Conservation (phyloP, 2,888 invertebrate species). For the Phyllotreta cruciferae region DNA sequence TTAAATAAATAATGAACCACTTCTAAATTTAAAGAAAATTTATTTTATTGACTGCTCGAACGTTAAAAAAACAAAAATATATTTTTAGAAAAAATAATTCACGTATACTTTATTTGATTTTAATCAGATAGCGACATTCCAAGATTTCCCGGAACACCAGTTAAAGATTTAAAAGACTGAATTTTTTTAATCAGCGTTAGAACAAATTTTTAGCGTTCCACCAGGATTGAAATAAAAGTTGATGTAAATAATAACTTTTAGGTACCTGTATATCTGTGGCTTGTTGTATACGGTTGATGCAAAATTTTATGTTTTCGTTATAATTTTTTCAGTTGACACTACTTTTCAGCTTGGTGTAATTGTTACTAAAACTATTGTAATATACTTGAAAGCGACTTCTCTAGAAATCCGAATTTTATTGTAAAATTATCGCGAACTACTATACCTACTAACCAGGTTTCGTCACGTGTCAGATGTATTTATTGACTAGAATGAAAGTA, state of each 20-base stretch:
- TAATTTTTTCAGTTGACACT: constrained; percentile 38
- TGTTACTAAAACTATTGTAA: constrained; percentile 54
- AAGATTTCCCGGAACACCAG: too few relatives aligned
- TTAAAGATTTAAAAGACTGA: background rate
- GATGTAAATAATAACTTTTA: constrained; percentile 55
- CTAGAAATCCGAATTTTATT: constrained; percentile 61
- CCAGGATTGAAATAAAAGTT: constrained; percentile 40
- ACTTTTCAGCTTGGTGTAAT: constrained; percentile 51
- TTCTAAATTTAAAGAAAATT: too few relatives aligned
- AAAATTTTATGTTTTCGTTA: constrained; percentile 49
- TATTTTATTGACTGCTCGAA: too few relatives aligned
- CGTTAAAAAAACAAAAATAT: too few relatives aligned
- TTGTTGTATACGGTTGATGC: constrained; percentile 59
- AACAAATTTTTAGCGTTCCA: constrained; percentile 27
- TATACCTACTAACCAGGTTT: constrained; percentile 48
- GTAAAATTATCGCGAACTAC: constrained; percentile 50
- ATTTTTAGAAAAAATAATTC: too few relatives aligned
- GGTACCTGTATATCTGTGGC: constrained; percentile 61
- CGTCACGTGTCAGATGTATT: constrained; percentile 48
- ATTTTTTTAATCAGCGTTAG: constrained; percentile 3
- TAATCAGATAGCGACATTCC: too few relatives aligned
- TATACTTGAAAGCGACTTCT: constrained; percentile 56
- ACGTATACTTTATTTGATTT: too few relatives aligned
- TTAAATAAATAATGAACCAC: too few relatives aligned
- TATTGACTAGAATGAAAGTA: constrained; percentile 31